Conservation (phyloP, 37 sponge, comb jelly and placozoan species). For the Beroe ovata region DNA sequence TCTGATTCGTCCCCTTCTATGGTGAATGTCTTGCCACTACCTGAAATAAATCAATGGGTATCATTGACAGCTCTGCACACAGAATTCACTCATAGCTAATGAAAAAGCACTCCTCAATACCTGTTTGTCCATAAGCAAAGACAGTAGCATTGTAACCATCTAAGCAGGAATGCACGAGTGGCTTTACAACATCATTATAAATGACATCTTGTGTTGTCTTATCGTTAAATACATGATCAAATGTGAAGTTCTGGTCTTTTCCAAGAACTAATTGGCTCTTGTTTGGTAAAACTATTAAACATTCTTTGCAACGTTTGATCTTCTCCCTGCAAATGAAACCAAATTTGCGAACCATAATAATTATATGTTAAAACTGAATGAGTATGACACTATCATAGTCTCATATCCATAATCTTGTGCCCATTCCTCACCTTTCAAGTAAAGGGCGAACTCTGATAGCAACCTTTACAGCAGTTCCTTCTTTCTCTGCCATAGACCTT, state of each 20-base stretch:
- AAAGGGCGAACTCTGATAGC: slow-evolving; percentile 71
- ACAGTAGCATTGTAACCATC: slow-evolving; percentile 76
- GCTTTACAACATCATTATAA: slow-evolving; percentile 69
- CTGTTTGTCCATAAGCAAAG: slow-evolving; percentile 79
- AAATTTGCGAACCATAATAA: too few species aligned
- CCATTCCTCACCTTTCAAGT: slow-evolving; percentile 69
- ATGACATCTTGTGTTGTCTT: slow-evolving; percentile 69
- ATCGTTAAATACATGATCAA: slow-evolving; percentile 77
- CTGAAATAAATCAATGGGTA: too few species aligned
- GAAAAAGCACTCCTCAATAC: neutral
- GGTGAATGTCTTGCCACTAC: slow-evolving; percentile 77
- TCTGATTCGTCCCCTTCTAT: slow-evolving; percentile 68
- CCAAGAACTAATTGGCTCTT: slow-evolving; percentile 78
- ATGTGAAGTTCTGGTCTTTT: slow-evolving; percentile 73
- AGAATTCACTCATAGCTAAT: too few species aligned
- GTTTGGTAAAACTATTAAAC: slow-evolving; percentile 68
- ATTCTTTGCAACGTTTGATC: slow-evolving; percentile 68
- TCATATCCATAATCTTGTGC: too few species aligned
- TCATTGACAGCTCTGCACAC: too few species aligned
- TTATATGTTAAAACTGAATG: neutral
- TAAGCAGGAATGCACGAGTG: slow-evolving; percentile 68
- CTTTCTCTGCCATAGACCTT: neutral
- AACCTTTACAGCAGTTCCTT: slow-evolving; percentile 35
- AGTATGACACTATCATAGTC: too few species aligned
- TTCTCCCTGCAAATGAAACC: slow-evolving; percentile 69